Evolutionary conservation across 2,113 vertebrate species (phyloP), one percentile per base, ranked within the genome.

Genomic region (Notothenia rossii): DNA sequence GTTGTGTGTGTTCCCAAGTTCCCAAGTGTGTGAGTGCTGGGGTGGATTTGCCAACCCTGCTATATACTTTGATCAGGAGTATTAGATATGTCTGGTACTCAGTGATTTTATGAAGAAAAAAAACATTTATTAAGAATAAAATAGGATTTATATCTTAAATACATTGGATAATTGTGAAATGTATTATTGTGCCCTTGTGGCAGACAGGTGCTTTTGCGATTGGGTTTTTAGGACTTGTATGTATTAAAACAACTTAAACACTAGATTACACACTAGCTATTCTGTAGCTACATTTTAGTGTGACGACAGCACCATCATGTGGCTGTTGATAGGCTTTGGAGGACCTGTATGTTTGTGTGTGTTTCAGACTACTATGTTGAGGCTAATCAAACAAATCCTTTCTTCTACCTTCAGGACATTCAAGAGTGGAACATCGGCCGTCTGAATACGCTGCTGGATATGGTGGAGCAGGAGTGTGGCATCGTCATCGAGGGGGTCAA

Each of bases 401-500:
- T 48, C 72, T 5, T 69, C 11, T 33, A 17, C 20, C 0, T 86
- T 81, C 2, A 99, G 98, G 95, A 97, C 0, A 94, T 99, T 87
- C 91, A 94, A 0, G 97, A 98, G 75, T 99, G 98, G 98, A 99
- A 99, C 86, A 99, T 99, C 1, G 96, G 97, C 25, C 97, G 93
- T 18, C 94, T 99, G 70, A 96, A 97, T 88, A 99, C 97, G 0
- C 95, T 99, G 45, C 91, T 99, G 81, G 98, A 99, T 86, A 99
- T 99, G 98, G 98, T 99, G 92, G 97, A 99, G 72, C 97, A 99
- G 0, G 98, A 99, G 88, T 99, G 98, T 15, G 98, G 98, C 59
- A 99, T 98, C 4, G 97, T 99, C 85, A 99, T 99, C 0, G 98
- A 99, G 92, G 98, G 98, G 0, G 98, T 99, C 2, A 99, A 99